These are phyloP conservation scores for Schlechtendalia chinensis DNA, from an alignment of 1,140 invertebrate species.

Conservation along the genomic window DNA sequence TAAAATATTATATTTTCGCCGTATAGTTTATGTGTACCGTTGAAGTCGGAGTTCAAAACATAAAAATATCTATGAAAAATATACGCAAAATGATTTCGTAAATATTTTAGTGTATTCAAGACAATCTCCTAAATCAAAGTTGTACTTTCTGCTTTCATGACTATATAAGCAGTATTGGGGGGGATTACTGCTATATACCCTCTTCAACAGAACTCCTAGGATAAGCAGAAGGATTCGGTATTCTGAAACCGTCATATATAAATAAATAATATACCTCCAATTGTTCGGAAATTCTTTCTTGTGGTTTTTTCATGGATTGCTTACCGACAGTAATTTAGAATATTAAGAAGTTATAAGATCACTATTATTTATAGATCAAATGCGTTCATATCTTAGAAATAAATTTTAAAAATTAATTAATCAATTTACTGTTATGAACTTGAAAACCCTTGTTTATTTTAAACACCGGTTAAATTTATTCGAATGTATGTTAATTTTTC, in stretches of 20 bases:
- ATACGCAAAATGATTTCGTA: constrained; percentile 9
- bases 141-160: constrained; percentile 24
- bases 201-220: constrained; percentile 23
- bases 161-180: constrained; percentile 14
- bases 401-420: too few species aligned
- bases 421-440: too few species aligned
- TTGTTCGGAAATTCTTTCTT: constrained; percentile 10
- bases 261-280: constrained; percentile 33
- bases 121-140: constrained; percentile 35
- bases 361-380: too few species aligned
- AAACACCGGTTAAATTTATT: too few species aligned
- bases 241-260: constrained; percentile 11
- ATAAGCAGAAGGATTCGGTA: background rate
- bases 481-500: too few species aligned
- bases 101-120: constrained; percentile 27
- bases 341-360: too few species aligned
- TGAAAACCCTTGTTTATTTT: too few species aligned
- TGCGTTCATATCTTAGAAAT: too few species aligned
- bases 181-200: constrained; percentile 5
- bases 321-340: too few species aligned
- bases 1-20: background rate
- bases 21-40: too few species aligned
- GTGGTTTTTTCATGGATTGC: background rate
- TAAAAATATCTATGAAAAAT: constrained; percentile 18
- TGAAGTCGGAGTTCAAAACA: background rate